Evolutionary conservation across 2,888 invertebrate species (phyloP).

Genomic region (Quadriops clusia): DNA sequence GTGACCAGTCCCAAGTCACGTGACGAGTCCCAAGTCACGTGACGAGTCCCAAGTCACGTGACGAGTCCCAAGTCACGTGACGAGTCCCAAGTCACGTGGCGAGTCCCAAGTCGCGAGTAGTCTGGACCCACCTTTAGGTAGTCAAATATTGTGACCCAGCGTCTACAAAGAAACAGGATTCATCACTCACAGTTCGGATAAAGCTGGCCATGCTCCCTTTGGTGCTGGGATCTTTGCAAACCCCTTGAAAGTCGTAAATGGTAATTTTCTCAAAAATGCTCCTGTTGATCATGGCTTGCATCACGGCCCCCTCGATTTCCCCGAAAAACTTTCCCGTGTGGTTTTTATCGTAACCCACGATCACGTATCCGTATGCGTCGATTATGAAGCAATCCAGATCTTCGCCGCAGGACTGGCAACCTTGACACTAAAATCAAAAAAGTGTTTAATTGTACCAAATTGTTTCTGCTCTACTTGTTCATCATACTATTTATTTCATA

Average conservation of each 20-base stretch:
- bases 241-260: conserved; percentile 76
- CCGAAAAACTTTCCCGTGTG: conserved; percentile 81
- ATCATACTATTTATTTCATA: neutral
- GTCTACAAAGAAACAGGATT: conserved; percentile 3
- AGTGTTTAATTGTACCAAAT: conserved; percentile 1
- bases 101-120: too few species aligned
- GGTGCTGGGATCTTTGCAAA: conserved; percentile 46
- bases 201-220: conserved; percentile 30
- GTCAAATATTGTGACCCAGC: conserved; percentile 8
- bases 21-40: too few species aligned
- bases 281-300: conserved; percentile 60
- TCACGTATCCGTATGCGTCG: conserved; percentile 82
- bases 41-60: too few species aligned
- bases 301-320: conserved; percentile 61
- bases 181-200: conserved; percentile 28
- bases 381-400: conserved; percentile 74
- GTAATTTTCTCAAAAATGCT: conserved; percentile 62
- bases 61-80: too few species aligned
- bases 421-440: conserved; percentile 31
- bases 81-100: too few species aligned
- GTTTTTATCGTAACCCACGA: conserved; percentile 53
- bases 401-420: conserved; percentile 48
- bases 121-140: too few species aligned
- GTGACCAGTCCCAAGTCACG: too few species aligned
- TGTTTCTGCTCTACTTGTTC: conserved; percentile 1